Conservation (phyloP, 2,113 vertebrate species). For the Phasianus colchicus region DNA sequence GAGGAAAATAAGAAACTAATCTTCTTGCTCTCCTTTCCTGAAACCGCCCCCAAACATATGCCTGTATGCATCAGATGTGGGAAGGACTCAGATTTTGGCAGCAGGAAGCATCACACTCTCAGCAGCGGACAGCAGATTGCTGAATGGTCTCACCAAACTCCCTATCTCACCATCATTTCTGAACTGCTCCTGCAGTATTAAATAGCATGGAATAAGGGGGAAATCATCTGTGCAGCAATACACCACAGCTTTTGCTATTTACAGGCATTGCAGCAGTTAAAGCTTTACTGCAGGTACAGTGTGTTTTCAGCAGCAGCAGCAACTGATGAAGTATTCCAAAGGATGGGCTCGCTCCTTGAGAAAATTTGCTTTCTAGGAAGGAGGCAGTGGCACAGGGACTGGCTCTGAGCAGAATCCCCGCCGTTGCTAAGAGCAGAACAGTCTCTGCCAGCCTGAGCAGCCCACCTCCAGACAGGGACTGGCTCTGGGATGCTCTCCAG, state of each 20-base stretch:
- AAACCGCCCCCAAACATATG: constrained; percentile 58
- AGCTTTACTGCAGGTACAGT: not conserved
- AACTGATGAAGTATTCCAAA: not conserved
- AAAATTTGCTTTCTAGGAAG: not conserved
- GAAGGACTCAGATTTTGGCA: constrained; percentile 21
- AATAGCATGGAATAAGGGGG: not conserved
- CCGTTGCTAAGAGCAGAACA: not conserved
- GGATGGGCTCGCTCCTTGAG: not conserved
- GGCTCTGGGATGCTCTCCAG: not conserved
- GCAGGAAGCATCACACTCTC: not conserved
- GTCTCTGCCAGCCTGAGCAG: not conserved
- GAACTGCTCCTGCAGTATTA: not conserved
- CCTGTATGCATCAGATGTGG: constrained; percentile 15
- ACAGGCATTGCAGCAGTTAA: not conserved
- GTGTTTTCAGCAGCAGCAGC: not conserved
- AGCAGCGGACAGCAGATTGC: not conserved
- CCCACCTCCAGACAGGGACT: fast-evolving
- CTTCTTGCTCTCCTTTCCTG: not conserved
- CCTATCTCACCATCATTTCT: fast-evolving
- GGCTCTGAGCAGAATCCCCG: not conserved
- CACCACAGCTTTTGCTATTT: not conserved
- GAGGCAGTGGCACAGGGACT: fast-evolving
- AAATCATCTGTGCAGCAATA: not conserved
- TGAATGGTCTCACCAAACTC: not conserved
- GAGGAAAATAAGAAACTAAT: constrained; percentile 44